Evolutionary conservation across 2,797 vertebrate species (phyloP), one percentile per base, ranked within the genome.

Genomic region (Onychomys torridus): DNA sequence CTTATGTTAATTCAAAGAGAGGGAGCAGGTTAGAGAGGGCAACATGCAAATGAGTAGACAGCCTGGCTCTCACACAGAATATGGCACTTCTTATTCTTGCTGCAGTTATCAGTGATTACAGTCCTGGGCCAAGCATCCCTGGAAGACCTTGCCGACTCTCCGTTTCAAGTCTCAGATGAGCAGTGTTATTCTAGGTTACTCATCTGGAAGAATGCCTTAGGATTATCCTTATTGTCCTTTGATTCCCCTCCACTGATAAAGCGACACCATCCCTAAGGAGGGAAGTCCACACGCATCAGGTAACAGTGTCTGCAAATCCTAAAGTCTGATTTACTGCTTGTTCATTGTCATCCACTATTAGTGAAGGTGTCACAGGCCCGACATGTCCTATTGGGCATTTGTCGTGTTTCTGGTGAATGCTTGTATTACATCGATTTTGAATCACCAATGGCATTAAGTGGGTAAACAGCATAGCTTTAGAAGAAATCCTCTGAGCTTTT

Each of bases 351-450:
- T 88, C 95, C 32, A 69, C 96, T 85, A 81, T 95, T 97, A 97
- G 95, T 78, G 79, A 96, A 96, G 88, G 89, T 92, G 78, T 97
- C 91, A 89, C 69, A 37, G 69, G 85, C 37, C 86, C 46, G 17
- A 76, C 93, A 81, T 90, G 52, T 92, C 55, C 95, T 84, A 65
- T 97, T 94, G 82, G 88, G 75, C 96, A 95, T 97, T 95, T 96
- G 29, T 4, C 90, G 40, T 96, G 63, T 96, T 98, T 97, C 97
- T 96, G 25, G 55, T 57, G 87, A 96, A 69, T 93, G 96, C 25
- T 88, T 97, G 65, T 82, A 97, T 97, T 89, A 97, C 75, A 86
- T 61, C 93, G 69, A 97, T 98, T 98, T 98, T 93, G 97, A 94
- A 94, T 78, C 19, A 49, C 91, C 94, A 81, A 82, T 93, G n/a